Conservation (phyloP, 2,888 invertebrate species). For the Coelopa pilipes region DNA sequence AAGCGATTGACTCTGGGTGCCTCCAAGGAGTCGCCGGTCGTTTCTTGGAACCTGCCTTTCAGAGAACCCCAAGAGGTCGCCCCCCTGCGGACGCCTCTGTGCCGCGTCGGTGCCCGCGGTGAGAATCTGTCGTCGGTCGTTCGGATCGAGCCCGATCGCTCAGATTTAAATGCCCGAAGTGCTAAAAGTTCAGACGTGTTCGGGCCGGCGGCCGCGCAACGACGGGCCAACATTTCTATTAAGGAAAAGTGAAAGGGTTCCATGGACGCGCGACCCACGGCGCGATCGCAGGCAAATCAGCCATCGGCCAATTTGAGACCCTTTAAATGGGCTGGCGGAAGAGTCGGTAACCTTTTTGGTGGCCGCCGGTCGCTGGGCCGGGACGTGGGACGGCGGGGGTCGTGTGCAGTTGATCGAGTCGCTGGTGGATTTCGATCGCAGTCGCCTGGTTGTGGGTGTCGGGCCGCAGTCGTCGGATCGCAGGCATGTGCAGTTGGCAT, state of each 20-base stretch:
- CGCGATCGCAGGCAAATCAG: background rate
- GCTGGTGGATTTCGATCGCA: background rate
- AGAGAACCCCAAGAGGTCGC: no score
- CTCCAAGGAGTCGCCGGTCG: no score
- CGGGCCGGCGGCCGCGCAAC: background rate
- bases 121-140: no score
- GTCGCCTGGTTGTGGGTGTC: background rate
- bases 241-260: slow-evolving; percentile 28
- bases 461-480: background rate
- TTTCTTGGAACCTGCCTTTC: no score
- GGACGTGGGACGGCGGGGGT: background rate
- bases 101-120: no score
- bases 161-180: background rate
- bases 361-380: background rate
- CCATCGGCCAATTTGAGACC: slow-evolving; percentile 23
- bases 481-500: slow-evolving; percentile 2
- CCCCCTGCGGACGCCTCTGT: no score
- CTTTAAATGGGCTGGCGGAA: slow-evolving; percentile 37
- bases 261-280: background rate
- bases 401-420: background rate
- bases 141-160: no score
- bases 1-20: no score
- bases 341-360: slow-evolving; percentile 33
- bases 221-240: slow-evolving; percentile 31
- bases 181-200: slow-evolving; percentile 24